A percentile compares a stretch with the other conserved stretches of the same genome.
Evolutionary conservation across 2,113 vertebrate genomes (phyloP).

Genomic region (Oncorhynchus tshawytscha): DNA sequence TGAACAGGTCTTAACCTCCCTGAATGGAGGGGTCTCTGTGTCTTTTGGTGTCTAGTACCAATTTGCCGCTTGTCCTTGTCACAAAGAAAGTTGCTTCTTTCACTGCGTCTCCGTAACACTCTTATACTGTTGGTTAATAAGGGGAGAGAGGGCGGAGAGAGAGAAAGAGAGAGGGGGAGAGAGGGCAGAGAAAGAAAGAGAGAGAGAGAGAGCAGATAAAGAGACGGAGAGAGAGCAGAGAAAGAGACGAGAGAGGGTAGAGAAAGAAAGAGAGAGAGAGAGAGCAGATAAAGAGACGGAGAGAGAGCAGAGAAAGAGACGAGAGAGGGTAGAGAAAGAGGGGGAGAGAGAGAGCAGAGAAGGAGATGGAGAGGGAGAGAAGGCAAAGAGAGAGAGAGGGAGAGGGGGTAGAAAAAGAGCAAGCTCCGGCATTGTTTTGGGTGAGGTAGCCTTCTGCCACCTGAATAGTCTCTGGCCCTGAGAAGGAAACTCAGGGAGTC

Average conservation of each 20-base stretch:
- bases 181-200: not conserved
- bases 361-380: too few relatives aligned
- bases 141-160: not conserved
- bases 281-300: too few relatives aligned
- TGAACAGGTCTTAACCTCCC: not conserved
- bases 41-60: not conserved
- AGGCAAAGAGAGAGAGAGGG: too few relatives aligned
- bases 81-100: conserved; percentile 3
- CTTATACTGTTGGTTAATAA: not conserved
- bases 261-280: too few relatives aligned
- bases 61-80: not conserved
- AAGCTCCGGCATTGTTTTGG: too few relatives aligned
- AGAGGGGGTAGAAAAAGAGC: too few relatives aligned
- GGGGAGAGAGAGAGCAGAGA: too few relatives aligned
- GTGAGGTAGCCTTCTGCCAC: too few relatives aligned
- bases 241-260: not conserved
- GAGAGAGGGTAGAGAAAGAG: too few relatives aligned
- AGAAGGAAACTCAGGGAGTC: too few relatives aligned
- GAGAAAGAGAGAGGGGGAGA: not conserved
- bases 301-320: too few relatives aligned
- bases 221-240: not conserved
- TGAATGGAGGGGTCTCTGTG: not conserved
- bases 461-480: too few relatives aligned
- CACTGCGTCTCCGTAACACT: conserved; percentile 12
- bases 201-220: not conserved